Base-by-base conservation (phyloP, 2,888 invertebrate genomes). In the Anorthoa munda region DNA sequence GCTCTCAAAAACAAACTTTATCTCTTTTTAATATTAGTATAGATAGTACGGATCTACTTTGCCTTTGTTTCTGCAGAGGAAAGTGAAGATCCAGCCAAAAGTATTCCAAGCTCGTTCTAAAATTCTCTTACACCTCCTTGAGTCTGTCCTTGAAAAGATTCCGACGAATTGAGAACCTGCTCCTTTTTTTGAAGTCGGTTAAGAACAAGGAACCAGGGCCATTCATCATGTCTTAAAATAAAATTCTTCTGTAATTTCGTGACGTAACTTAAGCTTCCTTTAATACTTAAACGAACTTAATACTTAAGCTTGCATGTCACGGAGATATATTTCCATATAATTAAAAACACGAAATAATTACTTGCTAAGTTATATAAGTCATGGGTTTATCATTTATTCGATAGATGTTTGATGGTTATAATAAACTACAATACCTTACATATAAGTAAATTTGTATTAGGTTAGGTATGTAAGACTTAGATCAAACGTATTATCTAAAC, bases 241-340 rank as follows among this genome's bases (percentile, higher is more conserved):
- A 58, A 68, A 58, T 46, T 39, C 11, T 61, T 83, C 46, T 58
- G 31, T 83, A 55, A 59, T 79, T 79, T 82, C 12, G n/a, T 48
- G 55, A 83, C 39, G n/a, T 48, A 11, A n/a, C 48, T 13, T 58
- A 45, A 46, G 18, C 56, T 61, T 65, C 48, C 2, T 17, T 55
- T 82, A 60, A 64, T 39, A 63, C 18, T 59, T 50, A 23, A 56
- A 66, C n/a, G 63, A 66, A 66, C 18, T 66, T 21, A 48, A 63
- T 4, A 60, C 39, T 73, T 55, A 63, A 58, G n/a, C 61, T 66
- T 79, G 53, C 59, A 55, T 53, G 64, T 59, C 79, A 79, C 66
- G 59, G 7, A 72, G 59, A 67, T 39, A 67, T 53, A 79, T 72
- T 79, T 83, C 53, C 66, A 79, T 79, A 83, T 79, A 82, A 83